phyloP scores from a whole-genome alignment of 2,113 vertebrate genomes.

The Phalacrocorax carbo region DNA sequence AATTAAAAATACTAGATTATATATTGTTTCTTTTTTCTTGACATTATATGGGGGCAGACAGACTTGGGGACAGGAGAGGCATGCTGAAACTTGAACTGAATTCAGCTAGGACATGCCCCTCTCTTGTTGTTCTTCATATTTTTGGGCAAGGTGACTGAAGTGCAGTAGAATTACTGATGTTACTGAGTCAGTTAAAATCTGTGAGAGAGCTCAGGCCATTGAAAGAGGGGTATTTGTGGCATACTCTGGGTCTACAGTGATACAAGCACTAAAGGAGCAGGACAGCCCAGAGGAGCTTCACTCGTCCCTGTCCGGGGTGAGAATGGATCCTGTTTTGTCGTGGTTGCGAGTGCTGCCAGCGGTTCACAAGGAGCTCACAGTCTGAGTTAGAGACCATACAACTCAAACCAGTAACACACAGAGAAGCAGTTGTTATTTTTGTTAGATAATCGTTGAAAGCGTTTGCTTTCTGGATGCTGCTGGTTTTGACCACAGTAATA shows the following conservation, averaged over 20 bases:
- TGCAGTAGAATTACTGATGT: neutral
- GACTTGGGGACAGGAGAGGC: neutral
- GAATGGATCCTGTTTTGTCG: neutral
- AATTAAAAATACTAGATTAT: conserved; percentile 82
- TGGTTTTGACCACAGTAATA: neutral
- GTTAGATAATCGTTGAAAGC: neutral
- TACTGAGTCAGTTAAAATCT: neutral
- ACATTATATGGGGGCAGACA: neutral
- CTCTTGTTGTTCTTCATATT: neutral
- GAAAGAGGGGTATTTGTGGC: neutral
- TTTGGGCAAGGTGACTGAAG: neutral
- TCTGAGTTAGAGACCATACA: neutral
- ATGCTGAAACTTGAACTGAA: neutral
- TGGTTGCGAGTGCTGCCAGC: neutral
- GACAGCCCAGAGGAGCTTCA: neutral
- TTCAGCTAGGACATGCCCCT: neutral
- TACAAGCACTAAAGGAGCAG: neutral
- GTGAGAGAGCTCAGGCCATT: neutral
- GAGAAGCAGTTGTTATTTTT: neutral
- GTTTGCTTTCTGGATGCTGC: neutral
- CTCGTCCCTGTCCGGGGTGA: neutral
- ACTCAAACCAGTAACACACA: neutral
- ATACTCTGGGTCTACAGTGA: neutral
- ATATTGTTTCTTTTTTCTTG: conserved; percentile 42
- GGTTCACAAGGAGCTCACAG: neutral